A percentile compares a stretch with the other conserved stretches of the same genome.
These are phyloP conservation scores for Clinocottus analis DNA, from an alignment of 2,113 vertebrate genomes.

Conservation along the genomic window DNA sequence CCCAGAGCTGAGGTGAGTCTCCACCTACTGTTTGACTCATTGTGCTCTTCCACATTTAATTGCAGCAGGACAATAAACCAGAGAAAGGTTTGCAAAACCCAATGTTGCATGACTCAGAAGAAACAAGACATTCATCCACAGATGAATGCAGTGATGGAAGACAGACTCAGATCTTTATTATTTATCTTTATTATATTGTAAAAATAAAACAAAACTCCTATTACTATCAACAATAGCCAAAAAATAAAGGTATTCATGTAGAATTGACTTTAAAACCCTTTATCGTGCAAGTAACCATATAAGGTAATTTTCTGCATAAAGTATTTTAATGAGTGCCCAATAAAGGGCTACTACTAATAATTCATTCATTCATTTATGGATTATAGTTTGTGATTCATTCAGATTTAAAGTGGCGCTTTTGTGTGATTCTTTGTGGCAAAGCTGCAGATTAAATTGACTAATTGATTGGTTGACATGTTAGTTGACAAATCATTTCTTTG, in stretches of 20 bases:
- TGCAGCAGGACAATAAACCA: background rate
- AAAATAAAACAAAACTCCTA: background rate
- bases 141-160: background rate
- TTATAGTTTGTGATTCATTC: background rate
- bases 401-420: background rate
- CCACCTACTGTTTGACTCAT: background rate
- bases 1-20: slow-evolving; percentile 59
- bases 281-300: too few relatives aligned
- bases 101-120: background rate
- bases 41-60: background rate
- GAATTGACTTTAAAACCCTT: background rate
- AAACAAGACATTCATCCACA: background rate
- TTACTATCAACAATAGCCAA: background rate
- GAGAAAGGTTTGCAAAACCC: background rate
- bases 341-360: background rate
- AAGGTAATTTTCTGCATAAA: too few relatives aligned
- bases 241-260: background rate
- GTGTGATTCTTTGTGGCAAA: background rate
- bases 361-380: too few relatives aligned
- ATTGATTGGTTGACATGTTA: background rate
- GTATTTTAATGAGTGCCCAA: too few relatives aligned
- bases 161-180: background rate
- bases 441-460: background rate
- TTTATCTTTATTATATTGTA: too few relatives aligned
- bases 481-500: background rate